Evolutionary conservation across 2,113 vertebrate species (phyloP).

Genomic region (Phalacrocorax pelagicus): DNA sequence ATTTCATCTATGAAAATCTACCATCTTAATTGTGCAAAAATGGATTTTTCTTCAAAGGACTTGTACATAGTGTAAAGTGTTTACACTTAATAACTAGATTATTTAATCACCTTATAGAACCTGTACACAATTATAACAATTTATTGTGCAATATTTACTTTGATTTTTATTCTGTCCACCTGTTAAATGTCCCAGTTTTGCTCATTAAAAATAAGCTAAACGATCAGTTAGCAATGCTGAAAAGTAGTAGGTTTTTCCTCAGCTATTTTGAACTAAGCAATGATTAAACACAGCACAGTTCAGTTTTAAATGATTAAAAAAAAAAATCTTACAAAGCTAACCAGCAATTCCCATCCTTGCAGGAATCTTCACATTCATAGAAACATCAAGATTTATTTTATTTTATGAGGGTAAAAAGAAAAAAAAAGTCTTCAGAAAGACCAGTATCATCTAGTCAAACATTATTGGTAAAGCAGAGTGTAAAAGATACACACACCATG

Average conservation of each 20-base stretch:
- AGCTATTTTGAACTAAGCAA: constrained; percentile 6
- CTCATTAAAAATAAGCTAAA: constrained; percentile 9
- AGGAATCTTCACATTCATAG: constrained; percentile 4
- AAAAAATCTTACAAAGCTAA: neutral
- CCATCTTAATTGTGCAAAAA: constrained; percentile 21
- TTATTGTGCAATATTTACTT: constrained; percentile 16
- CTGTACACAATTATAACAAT: constrained; percentile 8
- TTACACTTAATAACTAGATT: constrained; percentile 37
- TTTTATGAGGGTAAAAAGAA: constrained; percentile 10
- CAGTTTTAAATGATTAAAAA: neutral
- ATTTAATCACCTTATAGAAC: constrained; percentile 48
- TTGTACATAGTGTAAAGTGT: neutral
- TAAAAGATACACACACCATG: neutral
- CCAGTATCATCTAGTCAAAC: neutral
- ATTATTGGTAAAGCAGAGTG: constrained; percentile 7
- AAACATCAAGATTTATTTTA: constrained; percentile 10
- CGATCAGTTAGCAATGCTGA: constrained; percentile 13
- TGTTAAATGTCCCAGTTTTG: constrained; percentile 27
- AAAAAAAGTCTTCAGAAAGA: neutral
- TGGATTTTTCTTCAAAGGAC: constrained; percentile 32
- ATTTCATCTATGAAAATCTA: constrained; percentile 13
- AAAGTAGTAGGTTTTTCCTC: constrained; percentile 16
- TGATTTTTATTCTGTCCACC: constrained; percentile 42
- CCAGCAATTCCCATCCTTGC: neutral
- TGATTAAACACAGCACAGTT: neutral